Evolutionary conservation across 2,888 invertebrate genomes (phyloP), one percentile per base, ranked within the genome.

Genomic region (Ophion ventricosus): DNA sequence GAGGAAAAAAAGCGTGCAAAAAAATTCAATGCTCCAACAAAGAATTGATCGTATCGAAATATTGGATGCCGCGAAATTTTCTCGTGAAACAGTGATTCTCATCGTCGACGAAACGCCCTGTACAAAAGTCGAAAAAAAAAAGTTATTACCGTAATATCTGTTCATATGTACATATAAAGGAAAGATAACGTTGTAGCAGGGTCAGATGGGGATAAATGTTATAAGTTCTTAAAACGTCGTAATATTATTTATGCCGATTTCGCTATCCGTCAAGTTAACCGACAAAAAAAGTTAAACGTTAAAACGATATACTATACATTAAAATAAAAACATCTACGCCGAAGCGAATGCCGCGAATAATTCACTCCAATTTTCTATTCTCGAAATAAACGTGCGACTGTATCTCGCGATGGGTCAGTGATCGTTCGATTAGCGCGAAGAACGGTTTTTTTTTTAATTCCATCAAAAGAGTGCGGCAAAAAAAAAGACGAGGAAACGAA

Each of bases 161-260:
- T 91, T 90, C 86, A 91, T 91, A 90, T 91, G 90, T 91, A 90
- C 86, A 91, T 90, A 90, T 87, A 87, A 64, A 64, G 49, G 49
- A 49, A 49, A 74, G 89, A 89, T 90, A 91, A 90, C 88, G 87
- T 35, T 64, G 70, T 63, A 83, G 76, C 80, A 85, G 87, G 88
- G 88, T 91, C 86, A 87, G 89, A 75, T 76, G 88, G 87, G 87
- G n/a, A n/a, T 88, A 89, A 90, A 90, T 89, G 88, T 89, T 87
- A 87, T 74, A 84, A 87, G 89, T 90, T 89, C 88, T 85, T 85
- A 85, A 87, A 88, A 89, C 88, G 87, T 89, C 88, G 88, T 72
- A 88, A 89, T 90, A 89, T 84, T 85, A 89, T 87, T 90, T 88
- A 88, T 57, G 86, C 84, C 77, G 81, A 86, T 82, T 88, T 81